Evolutionary conservation across 2,797 vertebrate species (phyloP).

Genomic region (Ambastaia sidthimunki): DNA sequence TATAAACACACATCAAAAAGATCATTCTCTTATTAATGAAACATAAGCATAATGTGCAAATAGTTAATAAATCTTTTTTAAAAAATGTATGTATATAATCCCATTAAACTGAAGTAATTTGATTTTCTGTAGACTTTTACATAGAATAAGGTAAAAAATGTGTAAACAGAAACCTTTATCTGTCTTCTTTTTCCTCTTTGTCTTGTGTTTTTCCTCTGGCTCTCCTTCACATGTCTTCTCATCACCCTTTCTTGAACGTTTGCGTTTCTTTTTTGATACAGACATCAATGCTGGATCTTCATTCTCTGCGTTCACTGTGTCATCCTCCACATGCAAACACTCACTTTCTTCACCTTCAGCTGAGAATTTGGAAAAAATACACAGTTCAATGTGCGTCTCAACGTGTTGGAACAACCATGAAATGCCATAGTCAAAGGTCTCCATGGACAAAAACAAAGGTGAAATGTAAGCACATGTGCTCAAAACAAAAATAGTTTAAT

Average conservation of each 20-base stretch:
- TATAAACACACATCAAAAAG: background rate
- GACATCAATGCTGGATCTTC: conserved; percentile 28
- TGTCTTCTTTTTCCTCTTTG: conserved; percentile 36
- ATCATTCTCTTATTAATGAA: no score
- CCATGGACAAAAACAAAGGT: background rate
- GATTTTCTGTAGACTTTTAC: no score
- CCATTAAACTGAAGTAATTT: no score
- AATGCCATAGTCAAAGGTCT: background rate
- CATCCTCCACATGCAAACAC: background rate
- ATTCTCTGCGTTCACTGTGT: conserved; percentile 10
- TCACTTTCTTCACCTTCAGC: conserved; percentile 18
- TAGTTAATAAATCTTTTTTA: no score
- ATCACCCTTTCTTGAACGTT: conserved; percentile 19
- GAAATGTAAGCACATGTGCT: background rate
- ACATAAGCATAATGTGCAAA: no score
- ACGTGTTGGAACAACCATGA: background rate
- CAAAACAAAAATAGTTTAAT: no score
- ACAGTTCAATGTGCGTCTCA: background rate
- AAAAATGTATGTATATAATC: no score
- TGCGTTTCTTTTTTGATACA: conserved; percentile 29
- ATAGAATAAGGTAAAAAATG: no score
- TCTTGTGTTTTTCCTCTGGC: conserved; percentile 2
- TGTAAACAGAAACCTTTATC: conserved; percentile 33
- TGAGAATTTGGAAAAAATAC: conserved; percentile 26
- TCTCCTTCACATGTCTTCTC: background rate